Evolutionary conservation across 2,113 vertebrate genomes (phyloP).

Genomic region (Seriola rivoliana): DNA sequence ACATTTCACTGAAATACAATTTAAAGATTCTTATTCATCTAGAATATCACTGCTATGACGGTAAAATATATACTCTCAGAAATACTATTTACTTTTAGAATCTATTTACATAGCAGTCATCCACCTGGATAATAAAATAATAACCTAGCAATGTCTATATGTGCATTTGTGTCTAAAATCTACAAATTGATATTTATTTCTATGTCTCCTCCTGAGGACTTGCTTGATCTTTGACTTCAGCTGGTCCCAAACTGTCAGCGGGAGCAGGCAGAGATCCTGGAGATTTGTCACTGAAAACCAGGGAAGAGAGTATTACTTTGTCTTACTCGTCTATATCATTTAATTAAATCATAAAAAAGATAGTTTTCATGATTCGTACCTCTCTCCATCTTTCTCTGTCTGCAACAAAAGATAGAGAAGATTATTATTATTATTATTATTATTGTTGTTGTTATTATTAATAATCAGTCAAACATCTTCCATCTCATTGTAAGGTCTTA

Average conservation of each 20-base stretch:
- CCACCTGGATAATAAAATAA: conserved; percentile 24
- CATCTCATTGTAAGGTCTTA: conserved; percentile 40
- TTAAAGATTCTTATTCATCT: conserved; percentile 13
- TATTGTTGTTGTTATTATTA: too few relatives aligned
- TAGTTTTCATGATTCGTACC: conserved; percentile 56
- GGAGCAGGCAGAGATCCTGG: conserved; percentile 39
- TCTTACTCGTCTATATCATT: not conserved
- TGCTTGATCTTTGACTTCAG: conserved; percentile 74
- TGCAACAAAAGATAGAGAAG: conserved; percentile 44
- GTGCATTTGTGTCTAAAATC: conserved; percentile 30
- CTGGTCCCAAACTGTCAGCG: conserved; percentile 55
- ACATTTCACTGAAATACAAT: conserved; percentile 53
- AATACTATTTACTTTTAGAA: conserved; percentile 57
- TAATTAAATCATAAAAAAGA: not conserved
- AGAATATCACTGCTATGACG: conserved; percentile 47
- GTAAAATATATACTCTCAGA: conserved; percentile 61
- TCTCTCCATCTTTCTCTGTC: conserved; percentile 80
- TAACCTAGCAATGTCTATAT: conserved; percentile 27
- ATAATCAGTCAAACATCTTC: not conserved
- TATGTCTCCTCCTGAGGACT: conserved; percentile 82
- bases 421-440: not conserved
- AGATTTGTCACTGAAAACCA: conserved; percentile 76
- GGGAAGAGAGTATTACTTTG: not conserved
- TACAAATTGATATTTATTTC: not conserved
- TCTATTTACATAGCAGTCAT: conserved; percentile 69